phyloP scores from a whole-genome alignment of 2,797 vertebrate genomes.

The Ptychadena robeensis region DNA sequence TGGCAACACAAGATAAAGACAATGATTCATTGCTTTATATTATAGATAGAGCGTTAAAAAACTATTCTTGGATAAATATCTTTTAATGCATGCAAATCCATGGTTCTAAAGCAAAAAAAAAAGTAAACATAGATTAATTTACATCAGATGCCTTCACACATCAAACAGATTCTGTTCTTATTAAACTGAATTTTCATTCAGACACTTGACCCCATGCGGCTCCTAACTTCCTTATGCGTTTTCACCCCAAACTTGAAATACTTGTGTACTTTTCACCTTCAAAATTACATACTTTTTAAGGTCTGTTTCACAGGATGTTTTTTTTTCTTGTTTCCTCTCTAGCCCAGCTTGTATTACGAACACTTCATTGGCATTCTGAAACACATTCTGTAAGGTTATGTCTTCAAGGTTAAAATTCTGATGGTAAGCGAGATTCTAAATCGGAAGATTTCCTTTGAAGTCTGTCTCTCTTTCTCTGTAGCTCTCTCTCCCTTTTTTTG shows the following conservation, averaged over 20 bases:
- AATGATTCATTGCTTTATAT: conserved; percentile 44
- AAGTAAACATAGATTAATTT: not conserved
- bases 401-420: conserved; percentile 68
- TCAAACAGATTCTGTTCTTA: not conserved
- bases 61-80: not conserved
- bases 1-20: conserved; percentile 26
- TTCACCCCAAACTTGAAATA: conserved; percentile 36
- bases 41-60: not conserved
- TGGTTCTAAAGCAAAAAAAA: conserved; percentile 20
- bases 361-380: conserved; percentile 64
- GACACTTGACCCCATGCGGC: not conserved
- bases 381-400: conserved; percentile 50
- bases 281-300: conserved; percentile 36
- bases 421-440: conserved; percentile 64
- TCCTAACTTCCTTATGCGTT: not conserved
- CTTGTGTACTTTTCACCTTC: conserved; percentile 52
- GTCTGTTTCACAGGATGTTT: conserved; percentile 54
- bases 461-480: conserved; percentile 43
- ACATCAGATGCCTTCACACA: not conserved
- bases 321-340: conserved; percentile 24
- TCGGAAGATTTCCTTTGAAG: conserved; percentile 70
- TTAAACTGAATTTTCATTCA: conserved; percentile 23
- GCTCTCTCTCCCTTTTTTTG: conserved; percentile 38
- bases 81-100: conserved; percentile 16
- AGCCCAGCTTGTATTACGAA: conserved; percentile 32